phyloP scores from a whole-genome alignment of 92 coral and sea anemone genomes.

The Micromussa lordhowensis region DNA sequence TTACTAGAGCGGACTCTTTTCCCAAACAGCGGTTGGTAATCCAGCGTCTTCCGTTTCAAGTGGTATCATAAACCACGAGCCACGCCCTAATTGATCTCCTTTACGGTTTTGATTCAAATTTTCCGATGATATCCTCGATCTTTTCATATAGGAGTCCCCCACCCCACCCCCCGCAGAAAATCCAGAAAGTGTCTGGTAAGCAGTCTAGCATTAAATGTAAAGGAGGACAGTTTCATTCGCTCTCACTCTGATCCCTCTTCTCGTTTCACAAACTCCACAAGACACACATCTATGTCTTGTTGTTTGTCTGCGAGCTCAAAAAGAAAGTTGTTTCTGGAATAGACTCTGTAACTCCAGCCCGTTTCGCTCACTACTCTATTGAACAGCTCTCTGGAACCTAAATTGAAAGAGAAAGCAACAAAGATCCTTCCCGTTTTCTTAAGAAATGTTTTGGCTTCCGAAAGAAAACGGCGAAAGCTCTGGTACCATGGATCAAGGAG shows the following conservation, averaged over 20 bases:
- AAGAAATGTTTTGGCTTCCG: not conserved
- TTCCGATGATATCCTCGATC: no score
- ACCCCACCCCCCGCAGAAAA: no score
- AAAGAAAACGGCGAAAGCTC: constrained; percentile 7
- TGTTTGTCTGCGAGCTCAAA: not conserved
- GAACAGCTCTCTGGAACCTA: not conserved
- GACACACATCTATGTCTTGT: not conserved
- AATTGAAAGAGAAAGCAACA: not conserved
- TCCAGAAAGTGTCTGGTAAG: no score
- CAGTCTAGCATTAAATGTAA: no score
- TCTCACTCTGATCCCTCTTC: not conserved
- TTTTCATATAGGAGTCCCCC: no score
- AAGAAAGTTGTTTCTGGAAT: not conserved
- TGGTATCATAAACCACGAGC: no score
- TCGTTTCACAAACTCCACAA: not conserved
- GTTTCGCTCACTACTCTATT: not conserved
- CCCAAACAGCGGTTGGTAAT: no score
- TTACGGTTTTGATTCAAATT: no score
- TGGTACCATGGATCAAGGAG: not conserved
- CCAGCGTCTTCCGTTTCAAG: no score
- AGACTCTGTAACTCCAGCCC: not conserved
- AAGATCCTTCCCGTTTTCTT: not conserved
- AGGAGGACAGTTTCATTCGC: not conserved
- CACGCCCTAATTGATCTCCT: no score
- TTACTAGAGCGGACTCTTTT: no score